Evolutionary conservation across 2,113 vertebrate species (phyloP).

Genomic region (Epinephelus cyanopodus): DNA sequence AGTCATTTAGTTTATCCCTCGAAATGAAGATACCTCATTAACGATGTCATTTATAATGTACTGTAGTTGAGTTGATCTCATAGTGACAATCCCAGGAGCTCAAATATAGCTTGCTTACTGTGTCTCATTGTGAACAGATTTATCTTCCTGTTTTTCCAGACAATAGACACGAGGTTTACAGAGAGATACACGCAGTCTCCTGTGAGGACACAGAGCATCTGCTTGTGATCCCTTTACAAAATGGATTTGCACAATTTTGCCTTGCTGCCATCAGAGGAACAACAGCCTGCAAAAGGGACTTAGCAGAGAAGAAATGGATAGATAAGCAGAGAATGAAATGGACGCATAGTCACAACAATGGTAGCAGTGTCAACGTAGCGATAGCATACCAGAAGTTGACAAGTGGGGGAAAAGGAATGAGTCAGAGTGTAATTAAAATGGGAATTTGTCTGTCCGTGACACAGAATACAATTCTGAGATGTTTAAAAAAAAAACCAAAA

Average conservation of each 20-base stretch:
- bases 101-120: not conserved
- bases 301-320: constrained; percentile 9
- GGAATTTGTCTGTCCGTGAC: constrained; percentile 59
- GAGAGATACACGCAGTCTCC: not conserved
- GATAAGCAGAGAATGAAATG: constrained; percentile 28
- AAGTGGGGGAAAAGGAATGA: constrained; percentile 20
- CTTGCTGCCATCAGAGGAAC: constrained; percentile 15
- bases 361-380: not conserved
- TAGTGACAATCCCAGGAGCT: not conserved
- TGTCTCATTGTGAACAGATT: constrained; percentile 1
- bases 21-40: constrained; percentile 16
- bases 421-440: constrained; percentile 45
- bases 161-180: constrained; percentile 13
- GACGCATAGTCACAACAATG: constrained; percentile 5
- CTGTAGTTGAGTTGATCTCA: not conserved
- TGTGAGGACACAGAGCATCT: constrained; percentile 31
- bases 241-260: constrained; percentile 27
- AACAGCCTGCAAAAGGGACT: constrained; percentile 23
- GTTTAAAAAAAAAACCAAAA: constrained; percentile 29
- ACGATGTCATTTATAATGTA: not conserved
- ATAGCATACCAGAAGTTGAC: constrained; percentile 28
- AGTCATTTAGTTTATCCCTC: not conserved
- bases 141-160: constrained; percentile 2
- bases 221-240: constrained; percentile 40
- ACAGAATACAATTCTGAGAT: constrained; percentile 71